Evolutionary conservation across 2,113 vertebrate genomes (phyloP).

Genomic region (Ictidomys tridecemlineatus): DNA sequence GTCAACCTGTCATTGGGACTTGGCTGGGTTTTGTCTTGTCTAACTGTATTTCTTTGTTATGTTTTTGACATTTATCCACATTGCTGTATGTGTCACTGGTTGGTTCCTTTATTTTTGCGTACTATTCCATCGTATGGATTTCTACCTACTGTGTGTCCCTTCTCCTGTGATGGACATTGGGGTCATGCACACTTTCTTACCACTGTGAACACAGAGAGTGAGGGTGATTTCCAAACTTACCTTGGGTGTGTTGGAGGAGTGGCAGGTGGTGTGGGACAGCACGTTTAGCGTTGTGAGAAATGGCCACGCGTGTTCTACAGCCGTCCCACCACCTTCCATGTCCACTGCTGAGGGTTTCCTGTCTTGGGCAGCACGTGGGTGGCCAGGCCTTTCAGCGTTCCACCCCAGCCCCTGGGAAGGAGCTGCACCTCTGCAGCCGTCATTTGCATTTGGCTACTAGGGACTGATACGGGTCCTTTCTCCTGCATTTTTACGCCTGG

Average conservation of each 20-base stretch:
- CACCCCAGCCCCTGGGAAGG: fast-evolving
- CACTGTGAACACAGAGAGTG: not conserved
- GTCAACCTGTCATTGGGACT: fast-evolving
- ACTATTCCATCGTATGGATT: fast-evolving
- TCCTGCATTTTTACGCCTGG: not conserved
- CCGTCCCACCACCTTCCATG: too few relatives aligned
- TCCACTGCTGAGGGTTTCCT: too few relatives aligned
- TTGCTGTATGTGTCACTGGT: fast-evolving
- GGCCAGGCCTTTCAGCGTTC: not conserved
- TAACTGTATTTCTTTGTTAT: not conserved
- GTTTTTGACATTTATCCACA: not conserved
- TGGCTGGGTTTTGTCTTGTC: too few relatives aligned
- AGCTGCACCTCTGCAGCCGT: fast-evolving
- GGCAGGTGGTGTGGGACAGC: not conserved
- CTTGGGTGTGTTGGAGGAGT: not conserved
- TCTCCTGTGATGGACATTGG: not conserved
- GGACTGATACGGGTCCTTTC: not conserved
- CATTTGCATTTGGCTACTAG: not conserved
- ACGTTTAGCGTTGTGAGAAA: not conserved
- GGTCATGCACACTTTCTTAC: not conserved
- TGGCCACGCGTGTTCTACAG: not conserved
- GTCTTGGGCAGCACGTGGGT: too few relatives aligned
- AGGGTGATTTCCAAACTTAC: not conserved
- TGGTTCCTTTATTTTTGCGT: not conserved
- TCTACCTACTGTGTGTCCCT: not conserved